phyloP scores from a whole-genome alignment of 2,888 invertebrate genomes.

The Micoletzkya japonica region DNA sequence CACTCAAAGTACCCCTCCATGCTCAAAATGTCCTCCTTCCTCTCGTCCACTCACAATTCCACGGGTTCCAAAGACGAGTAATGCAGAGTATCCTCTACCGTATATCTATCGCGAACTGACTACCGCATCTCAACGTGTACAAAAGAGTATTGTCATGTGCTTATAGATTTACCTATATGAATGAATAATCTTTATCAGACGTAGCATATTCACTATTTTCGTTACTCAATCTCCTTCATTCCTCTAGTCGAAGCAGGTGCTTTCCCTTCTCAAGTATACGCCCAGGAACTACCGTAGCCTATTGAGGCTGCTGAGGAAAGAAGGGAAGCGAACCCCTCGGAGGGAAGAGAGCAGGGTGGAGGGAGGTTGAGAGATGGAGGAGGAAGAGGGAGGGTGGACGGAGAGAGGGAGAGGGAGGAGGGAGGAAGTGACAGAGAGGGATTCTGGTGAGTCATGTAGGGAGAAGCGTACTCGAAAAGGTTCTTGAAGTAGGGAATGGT shows the following conservation, averaged over 20 bases:
- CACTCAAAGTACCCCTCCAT: constrained; percentile 23
- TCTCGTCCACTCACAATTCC: too few relatives aligned
- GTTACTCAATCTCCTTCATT: too few relatives aligned
- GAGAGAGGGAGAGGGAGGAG: background rate
- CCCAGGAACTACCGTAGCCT: constrained; percentile 26
- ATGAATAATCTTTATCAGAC: too few relatives aligned
- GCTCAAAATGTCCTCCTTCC: constrained; percentile 12
- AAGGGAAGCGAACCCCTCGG: constrained; percentile 18
- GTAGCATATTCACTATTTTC: too few relatives aligned
- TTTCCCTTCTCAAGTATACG: constrained; percentile 5
- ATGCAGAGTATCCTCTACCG: too few relatives aligned
- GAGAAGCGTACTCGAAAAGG: constrained; percentile 39
- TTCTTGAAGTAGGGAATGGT: constrained; percentile 38
- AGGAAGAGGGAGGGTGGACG: background rate
- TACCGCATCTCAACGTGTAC: too few relatives aligned
- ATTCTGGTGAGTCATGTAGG: constrained; percentile 35
- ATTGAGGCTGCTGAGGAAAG: constrained; percentile 20
- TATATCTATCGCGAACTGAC: too few relatives aligned
- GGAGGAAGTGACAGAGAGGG: too few relatives aligned
- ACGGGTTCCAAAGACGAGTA: too few relatives aligned
- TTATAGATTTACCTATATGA: too few relatives aligned
- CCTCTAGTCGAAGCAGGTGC: too few relatives aligned
- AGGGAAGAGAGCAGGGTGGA: background rate
- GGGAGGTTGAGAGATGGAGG: background rate
- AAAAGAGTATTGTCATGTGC: too few relatives aligned